Evolutionary conservation across 1,140 invertebrate genomes (phyloP).

Genomic region (Trichonephila inaurata): DNA sequence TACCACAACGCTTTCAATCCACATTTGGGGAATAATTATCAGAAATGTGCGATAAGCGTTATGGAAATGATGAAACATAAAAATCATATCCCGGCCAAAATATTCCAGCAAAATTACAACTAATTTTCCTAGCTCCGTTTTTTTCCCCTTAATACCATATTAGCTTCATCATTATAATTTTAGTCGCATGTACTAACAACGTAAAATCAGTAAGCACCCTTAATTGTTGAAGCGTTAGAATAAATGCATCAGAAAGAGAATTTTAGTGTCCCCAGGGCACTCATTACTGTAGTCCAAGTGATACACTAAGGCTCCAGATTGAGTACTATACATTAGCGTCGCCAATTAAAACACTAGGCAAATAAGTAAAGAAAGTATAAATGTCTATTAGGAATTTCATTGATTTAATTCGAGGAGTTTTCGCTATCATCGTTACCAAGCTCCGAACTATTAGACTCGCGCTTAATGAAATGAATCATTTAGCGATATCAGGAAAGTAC

Average conservation of each 20-base stretch:
- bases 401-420: constrained; percentile 20
- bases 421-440: background rate
- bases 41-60: background rate
- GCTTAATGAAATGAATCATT: constrained; percentile 51
- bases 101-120: background rate
- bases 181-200: background rate
- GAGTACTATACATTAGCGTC: background rate
- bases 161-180: background rate
- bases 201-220: constrained; percentile 9
- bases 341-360: constrained; percentile 31
- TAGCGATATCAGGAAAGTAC: background rate
- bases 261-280: background rate
- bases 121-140: background rate
- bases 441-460: background rate
- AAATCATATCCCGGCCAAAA: background rate
- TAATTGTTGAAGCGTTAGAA: background rate
- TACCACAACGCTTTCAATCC: background rate
- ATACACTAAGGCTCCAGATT: background rate
- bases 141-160: constrained; percentile 34
- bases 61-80: background rate
- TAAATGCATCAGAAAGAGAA: constrained; percentile 8
- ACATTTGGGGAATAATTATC: background rate
- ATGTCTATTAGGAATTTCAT: constrained; percentile 21
- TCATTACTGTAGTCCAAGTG: background rate
- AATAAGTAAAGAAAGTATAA: constrained; percentile 6